Conservation (phyloP, 2,797 vertebrate genomes). For the Pseudochirops corinnae region DNA sequence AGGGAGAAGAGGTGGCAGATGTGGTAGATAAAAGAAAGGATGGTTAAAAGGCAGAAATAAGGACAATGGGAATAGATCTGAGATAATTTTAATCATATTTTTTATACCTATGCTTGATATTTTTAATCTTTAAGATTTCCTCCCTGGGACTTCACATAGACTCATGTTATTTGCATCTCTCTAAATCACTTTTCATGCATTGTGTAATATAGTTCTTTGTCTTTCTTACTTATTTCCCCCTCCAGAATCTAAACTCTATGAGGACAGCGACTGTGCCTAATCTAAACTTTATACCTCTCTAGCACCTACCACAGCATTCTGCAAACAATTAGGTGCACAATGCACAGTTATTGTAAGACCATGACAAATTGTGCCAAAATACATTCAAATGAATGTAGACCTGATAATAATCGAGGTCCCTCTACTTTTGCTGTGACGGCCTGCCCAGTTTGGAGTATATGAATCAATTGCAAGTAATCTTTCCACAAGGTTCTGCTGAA, state of each 20-base stretch:
- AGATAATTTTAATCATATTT: not conserved
- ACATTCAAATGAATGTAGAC: not conserved
- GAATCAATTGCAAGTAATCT: not conserved
- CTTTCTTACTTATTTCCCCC: not conserved
- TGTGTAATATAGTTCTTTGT: not conserved
- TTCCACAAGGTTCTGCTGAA: not conserved
- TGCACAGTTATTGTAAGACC: not conserved
- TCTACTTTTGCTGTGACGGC: not conserved
- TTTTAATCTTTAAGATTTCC: not conserved
- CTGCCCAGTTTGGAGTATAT: not conserved
- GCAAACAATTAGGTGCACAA: not conserved
- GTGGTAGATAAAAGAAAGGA: not conserved
- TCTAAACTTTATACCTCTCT: not conserved
- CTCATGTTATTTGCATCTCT: not conserved
- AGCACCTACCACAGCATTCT: not conserved
- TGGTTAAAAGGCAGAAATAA: slow-evolving; percentile 1
- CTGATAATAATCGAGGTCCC: not conserved
- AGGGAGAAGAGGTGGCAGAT: not conserved
- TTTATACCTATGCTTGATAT: not conserved
- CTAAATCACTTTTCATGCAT: not conserved
- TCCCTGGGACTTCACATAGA: not conserved
- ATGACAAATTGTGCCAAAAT: not conserved
- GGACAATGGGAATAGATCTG: slow-evolving; percentile 2
- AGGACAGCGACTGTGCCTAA: not conserved
- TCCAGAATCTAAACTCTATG: not conserved